A percentile compares a stretch with the other conserved stretches of the same genome.
These are phyloP conservation scores for Heterotis niloticus DNA, from an alignment of 2,113 vertebrate genomes.

Conservation along the genomic window DNA sequence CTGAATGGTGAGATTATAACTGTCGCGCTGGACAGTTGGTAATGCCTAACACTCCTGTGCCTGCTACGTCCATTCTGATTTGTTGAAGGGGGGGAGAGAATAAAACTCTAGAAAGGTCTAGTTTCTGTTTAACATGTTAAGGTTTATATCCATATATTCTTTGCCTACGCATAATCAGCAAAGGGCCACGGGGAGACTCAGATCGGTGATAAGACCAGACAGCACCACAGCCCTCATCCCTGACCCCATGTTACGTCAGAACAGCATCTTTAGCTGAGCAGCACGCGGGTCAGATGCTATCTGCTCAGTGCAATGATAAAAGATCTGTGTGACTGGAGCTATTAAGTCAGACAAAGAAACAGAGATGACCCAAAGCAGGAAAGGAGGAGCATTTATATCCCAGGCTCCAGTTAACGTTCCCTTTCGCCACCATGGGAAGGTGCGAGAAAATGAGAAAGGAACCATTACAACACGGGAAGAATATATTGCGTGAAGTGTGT, in stretches of 20 bases:
- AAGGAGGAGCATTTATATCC: neutral
- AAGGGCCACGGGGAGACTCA: conserved; percentile 24
- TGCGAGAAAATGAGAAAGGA: neutral
- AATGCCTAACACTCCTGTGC: too few relatives aligned
- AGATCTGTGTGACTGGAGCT: neutral
- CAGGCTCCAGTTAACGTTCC: neutral
- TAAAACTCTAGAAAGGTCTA: neutral
- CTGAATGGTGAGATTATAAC: too few relatives aligned
- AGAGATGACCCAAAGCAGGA: neutral
- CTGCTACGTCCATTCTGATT: too few relatives aligned
- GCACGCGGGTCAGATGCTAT: neutral
- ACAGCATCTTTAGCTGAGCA: neutral
- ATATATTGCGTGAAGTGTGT: too few relatives aligned
- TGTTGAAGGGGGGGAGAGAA: neutral
- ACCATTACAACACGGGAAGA: neutral
- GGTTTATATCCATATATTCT: conserved; percentile 30
- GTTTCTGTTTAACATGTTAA: neutral
- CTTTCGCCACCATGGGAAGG: neutral
- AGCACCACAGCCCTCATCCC: neutral
- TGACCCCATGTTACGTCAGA: neutral
- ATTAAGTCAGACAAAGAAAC: neutral
- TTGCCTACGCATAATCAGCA: conserved; percentile 38
- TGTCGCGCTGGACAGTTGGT: too few relatives aligned
- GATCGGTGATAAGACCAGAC: neutral
- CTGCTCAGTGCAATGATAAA: neutral